These are phyloP conservation scores for Taxidea taxus DNA, from an alignment of 2,113 vertebrate genomes.

Conservation along the genomic window DNA sequence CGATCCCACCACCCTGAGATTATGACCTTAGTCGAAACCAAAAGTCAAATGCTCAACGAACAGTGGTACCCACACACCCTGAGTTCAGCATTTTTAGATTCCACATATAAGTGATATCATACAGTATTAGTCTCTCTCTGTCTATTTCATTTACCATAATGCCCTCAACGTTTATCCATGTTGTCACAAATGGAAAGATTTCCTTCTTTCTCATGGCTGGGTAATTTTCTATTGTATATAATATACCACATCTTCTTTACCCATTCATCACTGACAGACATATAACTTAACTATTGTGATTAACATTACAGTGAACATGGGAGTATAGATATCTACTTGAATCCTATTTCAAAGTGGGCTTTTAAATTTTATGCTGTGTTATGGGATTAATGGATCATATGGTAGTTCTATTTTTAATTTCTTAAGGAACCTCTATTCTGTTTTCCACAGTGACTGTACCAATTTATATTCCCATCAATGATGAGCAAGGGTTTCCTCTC, in stretches of 20 bases:
- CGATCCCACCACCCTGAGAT: neutral
- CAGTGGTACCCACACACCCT: neutral
- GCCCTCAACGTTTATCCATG: neutral
- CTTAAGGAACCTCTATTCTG: neutral
- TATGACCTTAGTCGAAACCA: neutral
- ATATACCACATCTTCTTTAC: neutral
- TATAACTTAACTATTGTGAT: neutral
- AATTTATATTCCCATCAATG: neutral
- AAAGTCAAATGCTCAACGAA: neutral
- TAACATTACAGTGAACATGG: neutral
- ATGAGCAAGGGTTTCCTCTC: neutral
- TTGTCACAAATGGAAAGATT: neutral
- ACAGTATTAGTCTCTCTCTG: neutral
- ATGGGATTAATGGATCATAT: neutral
- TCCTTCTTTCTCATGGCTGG: neutral
- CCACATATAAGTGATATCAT: neutral
- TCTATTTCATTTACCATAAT: neutral
- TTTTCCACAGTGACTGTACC: neutral
- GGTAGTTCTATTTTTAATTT: neutral
- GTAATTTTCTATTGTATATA: neutral
- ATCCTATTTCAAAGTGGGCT: neutral
- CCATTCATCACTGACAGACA: neutral
- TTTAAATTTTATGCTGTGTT: neutral
- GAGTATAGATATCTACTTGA: neutral
- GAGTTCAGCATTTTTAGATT: neutral